phyloP scores from a whole-genome alignment of 2,888 invertebrate genomes.

The Dynastes maya region DNA sequence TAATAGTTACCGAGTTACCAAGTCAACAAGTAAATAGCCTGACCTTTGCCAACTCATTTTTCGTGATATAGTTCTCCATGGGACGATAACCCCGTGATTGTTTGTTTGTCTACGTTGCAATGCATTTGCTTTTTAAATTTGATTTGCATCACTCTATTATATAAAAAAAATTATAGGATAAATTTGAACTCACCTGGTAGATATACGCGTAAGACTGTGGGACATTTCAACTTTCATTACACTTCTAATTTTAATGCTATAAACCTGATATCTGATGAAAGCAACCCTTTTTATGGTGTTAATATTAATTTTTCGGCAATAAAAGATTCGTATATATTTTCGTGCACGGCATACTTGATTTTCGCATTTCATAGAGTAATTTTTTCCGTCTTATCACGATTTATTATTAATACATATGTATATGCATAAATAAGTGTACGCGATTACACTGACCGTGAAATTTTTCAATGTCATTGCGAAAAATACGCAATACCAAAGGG shows the following conservation, averaged over 20 bases:
- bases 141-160: too few species aligned
- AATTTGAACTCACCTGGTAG: too few species aligned
- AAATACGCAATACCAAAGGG: neutral
- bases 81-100: too few species aligned
- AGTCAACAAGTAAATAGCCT: too few species aligned
- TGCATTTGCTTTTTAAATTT: too few species aligned
- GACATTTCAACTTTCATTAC: too few species aligned
- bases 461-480: conserved; percentile 37
- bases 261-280: neutral
- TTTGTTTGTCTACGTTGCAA: too few species aligned
- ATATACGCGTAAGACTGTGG: too few species aligned
- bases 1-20: too few species aligned
- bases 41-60: too few species aligned
- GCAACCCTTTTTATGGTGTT: neutral
- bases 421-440: conserved; percentile 16
- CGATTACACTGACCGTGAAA: conserved; percentile 27
- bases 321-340: conserved; percentile 1
- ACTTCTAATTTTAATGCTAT: neutral
- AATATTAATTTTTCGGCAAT: conserved; percentile 17
- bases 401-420: conserved; percentile 17
- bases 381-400: conserved; percentile 19
- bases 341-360: conserved; percentile 8
- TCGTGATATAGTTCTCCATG: too few species aligned
- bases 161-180: too few species aligned
- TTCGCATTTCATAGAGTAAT: conserved; percentile 17